A percentile compares a stretch with the other conserved stretches of the same genome.
phyloP scores from a whole-genome alignment of 2,797 vertebrate species.

The Parauchenoglanis ngamensis region DNA sequence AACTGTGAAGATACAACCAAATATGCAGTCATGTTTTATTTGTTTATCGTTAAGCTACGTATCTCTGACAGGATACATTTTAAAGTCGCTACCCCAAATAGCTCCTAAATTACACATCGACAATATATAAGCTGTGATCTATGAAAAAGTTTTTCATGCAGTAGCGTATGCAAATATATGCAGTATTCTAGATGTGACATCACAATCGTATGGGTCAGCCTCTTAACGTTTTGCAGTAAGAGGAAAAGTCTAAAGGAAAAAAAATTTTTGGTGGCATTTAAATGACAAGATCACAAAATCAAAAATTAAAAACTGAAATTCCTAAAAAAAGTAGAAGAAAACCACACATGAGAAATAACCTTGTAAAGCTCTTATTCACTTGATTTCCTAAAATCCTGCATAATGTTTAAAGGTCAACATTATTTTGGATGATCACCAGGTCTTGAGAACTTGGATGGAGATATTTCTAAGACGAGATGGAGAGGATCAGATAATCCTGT shows the following conservation, averaged over 20 bases:
- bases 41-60: neutral
- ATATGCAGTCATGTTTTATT: neutral
- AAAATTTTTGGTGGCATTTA: neutral
- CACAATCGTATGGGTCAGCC: neutral
- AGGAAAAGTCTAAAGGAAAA: neutral
- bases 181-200: neutral
- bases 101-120: neutral
- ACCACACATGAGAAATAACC: neutral
- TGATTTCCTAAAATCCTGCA: neutral
- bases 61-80: neutral
- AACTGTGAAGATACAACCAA: neutral
- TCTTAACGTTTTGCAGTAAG: neutral
- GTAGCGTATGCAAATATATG: neutral
- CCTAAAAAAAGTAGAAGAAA: neutral
- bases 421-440: neutral
- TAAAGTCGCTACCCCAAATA: neutral
- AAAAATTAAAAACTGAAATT: neutral
- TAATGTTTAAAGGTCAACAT: neutral
- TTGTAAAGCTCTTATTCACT: neutral
- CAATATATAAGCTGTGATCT: neutral
- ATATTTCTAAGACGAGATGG: neutral
- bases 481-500: neutral
- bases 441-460: neutral
- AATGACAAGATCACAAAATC: neutral
- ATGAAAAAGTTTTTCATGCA: neutral